Percentiles rank a stretch among this genome's conserved stretches.
Evolutionary conservation across 2,113 vertebrate species (phyloP).

Genomic region (Scophthalmus maximus): DNA sequence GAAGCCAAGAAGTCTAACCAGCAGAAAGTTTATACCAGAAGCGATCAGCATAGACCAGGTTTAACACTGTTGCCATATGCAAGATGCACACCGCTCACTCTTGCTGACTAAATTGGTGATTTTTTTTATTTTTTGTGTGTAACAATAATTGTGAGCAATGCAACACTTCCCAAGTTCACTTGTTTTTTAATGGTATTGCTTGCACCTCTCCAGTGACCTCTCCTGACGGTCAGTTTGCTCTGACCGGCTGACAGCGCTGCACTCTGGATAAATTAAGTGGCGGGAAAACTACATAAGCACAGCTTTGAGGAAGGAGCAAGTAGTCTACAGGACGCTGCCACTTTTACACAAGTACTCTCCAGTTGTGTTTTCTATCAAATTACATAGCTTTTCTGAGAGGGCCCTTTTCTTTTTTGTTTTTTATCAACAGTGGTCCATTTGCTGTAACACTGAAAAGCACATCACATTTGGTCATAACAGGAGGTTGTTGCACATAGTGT

Average conservation of each 20-base stretch:
- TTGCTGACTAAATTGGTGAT: too few relatives aligned
- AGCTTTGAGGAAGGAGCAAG: neutral
- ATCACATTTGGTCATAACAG: constrained; percentile 1
- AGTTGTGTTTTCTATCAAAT: constrained; percentile 1
- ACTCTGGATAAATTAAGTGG: neutral
- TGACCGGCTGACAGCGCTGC: neutral
- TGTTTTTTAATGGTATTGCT: neutral
- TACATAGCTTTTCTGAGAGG: neutral
- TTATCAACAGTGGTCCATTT: constrained; percentile 22
- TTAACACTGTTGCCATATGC: constrained; percentile 3
- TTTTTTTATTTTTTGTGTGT: too few relatives aligned
- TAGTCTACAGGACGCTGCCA: neutral
- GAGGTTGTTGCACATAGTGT: constrained; percentile 28
- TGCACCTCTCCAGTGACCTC: neutral
- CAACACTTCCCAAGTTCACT: too few relatives aligned
- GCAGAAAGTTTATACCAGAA: constrained; percentile 21
- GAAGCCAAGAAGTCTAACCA: neutral
- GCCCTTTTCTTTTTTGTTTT: neutral
- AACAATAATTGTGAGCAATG: too few relatives aligned
- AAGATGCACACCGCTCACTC: neutral
- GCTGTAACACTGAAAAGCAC: constrained; percentile 12
- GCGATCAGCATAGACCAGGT: constrained; percentile 24
- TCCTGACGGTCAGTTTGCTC: neutral
- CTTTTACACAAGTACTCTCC: neutral
- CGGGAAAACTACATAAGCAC: neutral